A percentile compares a stretch with the other conserved stretches of the same genome.
phyloP scores from a whole-genome alignment of 35 echinoderm and acorn worm species.

The Hemicentrotus pulcherrimus region DNA sequence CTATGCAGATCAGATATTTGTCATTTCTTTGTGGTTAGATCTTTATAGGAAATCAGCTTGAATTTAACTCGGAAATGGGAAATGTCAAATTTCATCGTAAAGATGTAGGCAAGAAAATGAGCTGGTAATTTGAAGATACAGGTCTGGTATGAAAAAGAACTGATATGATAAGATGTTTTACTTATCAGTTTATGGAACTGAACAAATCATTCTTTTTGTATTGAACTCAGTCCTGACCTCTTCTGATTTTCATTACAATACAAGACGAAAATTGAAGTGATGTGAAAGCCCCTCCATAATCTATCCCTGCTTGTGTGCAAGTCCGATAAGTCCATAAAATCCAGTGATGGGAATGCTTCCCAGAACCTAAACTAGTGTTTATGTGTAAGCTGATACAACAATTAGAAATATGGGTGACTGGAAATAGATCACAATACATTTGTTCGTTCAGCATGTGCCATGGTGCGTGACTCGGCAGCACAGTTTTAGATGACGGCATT shows the following conservation, averaged over 20 bases:
- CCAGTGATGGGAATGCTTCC: not conserved
- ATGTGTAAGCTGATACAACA: not conserved
- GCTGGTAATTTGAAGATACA: too few species aligned
- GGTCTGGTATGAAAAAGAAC: too few species aligned
- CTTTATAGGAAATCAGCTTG: too few species aligned
- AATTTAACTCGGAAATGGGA: too few species aligned
- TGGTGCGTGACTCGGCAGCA: not conserved
- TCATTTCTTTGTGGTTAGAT: too few species aligned
- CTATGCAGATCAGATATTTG: too few species aligned
- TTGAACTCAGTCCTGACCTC: not conserved
- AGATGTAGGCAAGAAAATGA: too few species aligned
- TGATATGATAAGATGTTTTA: too few species aligned
- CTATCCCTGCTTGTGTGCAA: not conserved
- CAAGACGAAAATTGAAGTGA: not conserved
- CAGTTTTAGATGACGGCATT: not conserved
- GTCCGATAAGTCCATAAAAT: not conserved
- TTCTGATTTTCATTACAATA: not conserved
- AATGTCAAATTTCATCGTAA: too few species aligned
- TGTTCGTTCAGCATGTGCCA: not conserved
- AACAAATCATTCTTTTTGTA: not conserved
- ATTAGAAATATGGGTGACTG: conserved; percentile 11
- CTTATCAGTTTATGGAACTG: too few species aligned
- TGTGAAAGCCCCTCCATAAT: not conserved
- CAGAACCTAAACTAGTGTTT: not conserved
- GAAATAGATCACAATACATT: not conserved